Conservation (phyloP, 2,797 vertebrate species). For the Silurus lanzhouensis region DNA sequence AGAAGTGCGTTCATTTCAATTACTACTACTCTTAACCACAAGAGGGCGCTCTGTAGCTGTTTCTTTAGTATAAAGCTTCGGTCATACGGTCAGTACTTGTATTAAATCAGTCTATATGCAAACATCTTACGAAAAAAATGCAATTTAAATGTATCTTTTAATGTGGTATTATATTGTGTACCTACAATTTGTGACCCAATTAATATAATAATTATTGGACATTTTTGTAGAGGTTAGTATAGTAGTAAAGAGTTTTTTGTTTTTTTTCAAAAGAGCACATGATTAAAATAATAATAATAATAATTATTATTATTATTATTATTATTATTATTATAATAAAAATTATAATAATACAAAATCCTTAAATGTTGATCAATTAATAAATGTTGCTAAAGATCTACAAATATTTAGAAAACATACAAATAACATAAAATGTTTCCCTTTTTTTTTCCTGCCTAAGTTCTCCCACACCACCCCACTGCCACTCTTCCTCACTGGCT, state of each 20-base stretch:
- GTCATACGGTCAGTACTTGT: not conserved
- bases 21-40: not conserved
- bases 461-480: too few species aligned
- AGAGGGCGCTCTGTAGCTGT: conserved; percentile 18
- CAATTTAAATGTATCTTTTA: not conserved
- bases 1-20: not conserved
- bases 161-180: not conserved
- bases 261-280: not conserved
- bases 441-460: too few species aligned
- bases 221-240: not conserved
- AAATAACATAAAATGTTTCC: too few species aligned
- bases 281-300: too few species aligned
- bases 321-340: too few species aligned
- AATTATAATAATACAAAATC: not conserved
- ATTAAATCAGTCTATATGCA: not conserved
- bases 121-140: not conserved
- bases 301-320: too few species aligned
- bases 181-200: not conserved
- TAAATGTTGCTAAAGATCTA: too few species aligned
- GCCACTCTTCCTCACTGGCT: too few species aligned
- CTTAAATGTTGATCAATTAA: too few species aligned
- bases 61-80: not conserved
- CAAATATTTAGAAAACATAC: too few species aligned
- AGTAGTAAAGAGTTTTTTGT: not conserved
- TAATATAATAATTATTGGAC: not conserved